Evolutionary conservation across 2,888 invertebrate species (phyloP), one percentile per base, ranked within the genome.

Genomic region (Amblyjoppa proteus): DNA sequence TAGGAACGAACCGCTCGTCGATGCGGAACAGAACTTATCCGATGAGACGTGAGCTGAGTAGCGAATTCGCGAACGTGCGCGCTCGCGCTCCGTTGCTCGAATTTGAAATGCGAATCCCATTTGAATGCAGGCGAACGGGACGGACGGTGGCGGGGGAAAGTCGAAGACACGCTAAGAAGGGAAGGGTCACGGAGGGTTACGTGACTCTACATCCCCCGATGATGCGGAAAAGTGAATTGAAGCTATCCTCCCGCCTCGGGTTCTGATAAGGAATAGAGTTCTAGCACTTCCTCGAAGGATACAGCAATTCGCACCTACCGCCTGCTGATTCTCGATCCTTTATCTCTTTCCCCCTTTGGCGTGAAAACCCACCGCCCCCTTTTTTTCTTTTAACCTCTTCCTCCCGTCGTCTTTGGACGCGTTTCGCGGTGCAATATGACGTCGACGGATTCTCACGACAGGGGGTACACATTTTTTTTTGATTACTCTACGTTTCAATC

Each of bases 21-120:
- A 87, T 86, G 83, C 76, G 71, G 75, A 87, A 80, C 79, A 79
- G 79, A 87, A 85, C 83, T 86, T 86, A 85, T 85, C 83, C 77
- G 80, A 87, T 80, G 70, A 75, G 75, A 87, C 87, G 87, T 87
- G 87, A 85, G 85, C 74, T 70, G 85, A 81, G 68, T 87, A 66
- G 70, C 28, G 74, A 83, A 85, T 85, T 76, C 64, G 76, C 53
- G 68, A n/a, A 25, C 74, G 66, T 64, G 25, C 45, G 51, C 41
- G 0, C 41, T 78, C 73, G 64, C 83, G 70, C 38, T 70, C 70
- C 70, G 38, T 5, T 71, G 70, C 69, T 75, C 83, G 83, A 87
- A 86, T 83, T 83, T 83, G 66, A 82, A 83, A 86, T 84, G 80
- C 83, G 74, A 83, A 73, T 69, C 82, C 70, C 81, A 87, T 87